These are phyloP conservation scores for Orcinus orca DNA, from an alignment of 2,113 vertebrate genomes.

Conservation along the genomic window DNA sequence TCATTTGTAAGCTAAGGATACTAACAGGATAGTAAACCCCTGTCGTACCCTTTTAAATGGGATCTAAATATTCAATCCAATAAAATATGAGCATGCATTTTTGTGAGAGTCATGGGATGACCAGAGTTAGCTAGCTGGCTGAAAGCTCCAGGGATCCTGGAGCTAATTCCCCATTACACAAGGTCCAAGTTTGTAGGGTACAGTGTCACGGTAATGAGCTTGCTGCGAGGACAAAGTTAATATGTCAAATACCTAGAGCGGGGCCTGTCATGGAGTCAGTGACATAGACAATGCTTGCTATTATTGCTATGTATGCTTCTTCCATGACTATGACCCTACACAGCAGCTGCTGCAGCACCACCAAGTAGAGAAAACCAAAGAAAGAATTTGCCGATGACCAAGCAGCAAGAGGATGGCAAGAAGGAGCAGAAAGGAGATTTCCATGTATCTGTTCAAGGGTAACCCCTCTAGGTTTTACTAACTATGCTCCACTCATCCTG, in stretches of 20 bases:
- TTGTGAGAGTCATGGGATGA: not conserved
- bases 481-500: not conserved
- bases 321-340: not conserved
- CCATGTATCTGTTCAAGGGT: not conserved
- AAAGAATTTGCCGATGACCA: not conserved
- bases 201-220: not conserved
- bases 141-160: not conserved
- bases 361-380: not conserved
- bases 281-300: too few relatives aligned
- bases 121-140: not conserved
- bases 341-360: rapidly evolving
- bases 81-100: not conserved
- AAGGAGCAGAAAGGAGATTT: not conserved
- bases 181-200: not conserved
- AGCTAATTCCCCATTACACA: not conserved
- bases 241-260: not conserved
- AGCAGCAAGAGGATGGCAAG: not conserved
- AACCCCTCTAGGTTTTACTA: not conserved
- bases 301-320: not conserved
- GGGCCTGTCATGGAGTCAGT: not conserved
- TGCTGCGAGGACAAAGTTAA: not conserved
- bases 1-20: not conserved
- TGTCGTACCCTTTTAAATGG: not conserved
- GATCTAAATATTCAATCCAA: not conserved
- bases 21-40: not conserved